These are phyloP conservation scores for zebrafish (Danio rerio) DNA, from an alignment of 2,113 vertebrate species.

Conservation along the genomic window DNA sequence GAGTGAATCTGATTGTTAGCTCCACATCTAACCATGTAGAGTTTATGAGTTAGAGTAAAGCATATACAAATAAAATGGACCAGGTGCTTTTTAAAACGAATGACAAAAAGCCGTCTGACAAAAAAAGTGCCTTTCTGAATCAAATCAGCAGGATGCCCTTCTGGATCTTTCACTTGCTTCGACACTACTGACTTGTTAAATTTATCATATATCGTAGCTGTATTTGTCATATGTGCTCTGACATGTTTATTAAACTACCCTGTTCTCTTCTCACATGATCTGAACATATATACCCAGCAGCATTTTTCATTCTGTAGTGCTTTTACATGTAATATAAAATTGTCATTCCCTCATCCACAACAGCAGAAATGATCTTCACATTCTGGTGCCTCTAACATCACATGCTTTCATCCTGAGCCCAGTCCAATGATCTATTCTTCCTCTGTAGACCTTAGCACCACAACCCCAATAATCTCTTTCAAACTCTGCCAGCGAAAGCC, in stretches of 20 bases:
- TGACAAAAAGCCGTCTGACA: no score
- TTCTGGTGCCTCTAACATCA: slow-evolving; percentile 7
- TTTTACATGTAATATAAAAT: slow-evolving; percentile 21
- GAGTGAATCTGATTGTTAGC: no score
- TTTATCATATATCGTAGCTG: background rate
- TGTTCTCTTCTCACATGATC: slow-evolving; percentile 6
- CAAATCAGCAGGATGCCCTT: no score
- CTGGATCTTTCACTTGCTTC: no score
- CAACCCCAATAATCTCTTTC: slow-evolving; percentile 23
- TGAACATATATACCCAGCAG: slow-evolving; percentile 14
- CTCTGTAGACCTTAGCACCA: slow-evolving; percentile 37
- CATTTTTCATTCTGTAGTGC: background rate
- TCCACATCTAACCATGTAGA: no score
- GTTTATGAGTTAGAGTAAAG: no score
- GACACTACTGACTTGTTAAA: no score
- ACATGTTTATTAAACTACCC: background rate
- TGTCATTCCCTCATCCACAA: slow-evolving; percentile 4
- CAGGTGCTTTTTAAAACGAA: no score
- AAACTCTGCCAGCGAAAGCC: slow-evolving; percentile 34
- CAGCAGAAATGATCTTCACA: background rate
- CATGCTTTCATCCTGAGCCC: slow-evolving; percentile 53
- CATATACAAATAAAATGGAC: no score
- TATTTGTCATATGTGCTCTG: background rate
- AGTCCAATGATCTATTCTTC: slow-evolving; percentile 49
- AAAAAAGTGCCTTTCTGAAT: no score